A percentile compares a stretch with the other conserved stretches of the same genome.
Conservation (phyloP, 2,113 vertebrate species). For the Asarcornis scutulata region DNA sequence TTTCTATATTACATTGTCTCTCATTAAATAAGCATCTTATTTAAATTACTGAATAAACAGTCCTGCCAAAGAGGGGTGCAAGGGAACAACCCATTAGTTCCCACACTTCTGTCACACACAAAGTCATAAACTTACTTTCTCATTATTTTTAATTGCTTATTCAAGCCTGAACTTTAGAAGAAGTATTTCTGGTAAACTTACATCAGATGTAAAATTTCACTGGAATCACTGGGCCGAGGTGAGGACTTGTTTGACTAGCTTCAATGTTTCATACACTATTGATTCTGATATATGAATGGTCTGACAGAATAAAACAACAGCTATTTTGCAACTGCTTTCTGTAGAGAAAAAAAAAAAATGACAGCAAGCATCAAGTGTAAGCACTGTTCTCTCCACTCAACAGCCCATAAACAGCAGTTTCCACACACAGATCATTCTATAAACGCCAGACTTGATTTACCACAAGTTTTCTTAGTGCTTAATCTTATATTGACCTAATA, state of each 20-base stretch:
- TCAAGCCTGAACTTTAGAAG: constrained; percentile 40
- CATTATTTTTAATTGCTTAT: constrained; percentile 73
- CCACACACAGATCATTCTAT: background rate
- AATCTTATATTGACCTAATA: background rate
- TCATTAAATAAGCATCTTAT: constrained; percentile 64
- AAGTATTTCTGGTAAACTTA: constrained; percentile 5
- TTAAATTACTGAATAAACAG: constrained; percentile 66
- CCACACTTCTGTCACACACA: constrained; percentile 47
- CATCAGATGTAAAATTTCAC: background rate
- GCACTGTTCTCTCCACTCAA: background rate
- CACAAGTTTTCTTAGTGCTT: background rate
- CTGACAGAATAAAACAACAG: background rate
- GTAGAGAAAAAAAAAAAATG: background rate
- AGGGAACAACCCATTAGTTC: background rate
- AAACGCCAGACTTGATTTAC: background rate
- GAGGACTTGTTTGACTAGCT: background rate
- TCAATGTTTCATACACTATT: background rate
- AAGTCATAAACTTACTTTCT: constrained; percentile 42
- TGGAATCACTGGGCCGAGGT: background rate
- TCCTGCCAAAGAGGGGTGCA: constrained; percentile 39
- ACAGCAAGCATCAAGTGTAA: background rate
- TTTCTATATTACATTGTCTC: constrained; percentile 23
- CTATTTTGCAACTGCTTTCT: background rate
- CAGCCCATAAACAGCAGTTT: background rate
- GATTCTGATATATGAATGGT: background rate